These are phyloP conservation scores for Psittacara wagleri DNA, from an alignment of 2,113 vertebrate genomes.

Conservation along the genomic window DNA sequence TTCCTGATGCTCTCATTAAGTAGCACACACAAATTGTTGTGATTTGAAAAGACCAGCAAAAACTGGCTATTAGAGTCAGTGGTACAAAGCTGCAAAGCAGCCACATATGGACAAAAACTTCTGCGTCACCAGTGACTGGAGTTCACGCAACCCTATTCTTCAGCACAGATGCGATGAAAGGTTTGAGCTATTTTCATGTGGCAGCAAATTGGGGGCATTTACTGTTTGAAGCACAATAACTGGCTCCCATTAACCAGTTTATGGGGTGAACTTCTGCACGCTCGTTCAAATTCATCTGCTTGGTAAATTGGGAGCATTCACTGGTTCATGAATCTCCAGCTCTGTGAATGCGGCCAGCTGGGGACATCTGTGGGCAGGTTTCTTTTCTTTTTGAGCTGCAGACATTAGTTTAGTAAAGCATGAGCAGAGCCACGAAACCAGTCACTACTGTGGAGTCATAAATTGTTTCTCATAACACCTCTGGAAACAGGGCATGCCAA, in stretches of 20 bases:
- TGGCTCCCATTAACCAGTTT: background rate
- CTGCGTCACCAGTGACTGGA: background rate
- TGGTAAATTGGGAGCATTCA: background rate
- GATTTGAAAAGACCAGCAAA: background rate
- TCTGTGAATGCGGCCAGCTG: background rate
- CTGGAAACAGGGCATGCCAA: slow-evolving; percentile 28
- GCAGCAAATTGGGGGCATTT: slow-evolving; percentile 3
- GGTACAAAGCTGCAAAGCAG: background rate
- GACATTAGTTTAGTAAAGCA: background rate
- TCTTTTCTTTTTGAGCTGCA: background rate
- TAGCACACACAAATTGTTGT: background rate
- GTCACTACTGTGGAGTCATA: background rate
- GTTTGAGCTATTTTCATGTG: background rate
- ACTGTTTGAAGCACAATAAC: background rate
- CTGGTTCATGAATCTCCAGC: background rate
- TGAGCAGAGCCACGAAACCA: background rate
- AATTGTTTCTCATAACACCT: background rate
- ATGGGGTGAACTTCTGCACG: background rate
- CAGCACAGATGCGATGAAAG: background rate
- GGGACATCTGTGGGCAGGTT: background rate
- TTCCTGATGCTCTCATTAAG: background rate
- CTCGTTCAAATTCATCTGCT: background rate
- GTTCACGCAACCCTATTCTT: background rate
- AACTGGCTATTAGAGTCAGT: background rate
- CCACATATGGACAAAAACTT: background rate